These are phyloP conservation scores for Hedya salicella DNA, from an alignment of 2,888 invertebrate species.

Conservation along the genomic window DNA sequence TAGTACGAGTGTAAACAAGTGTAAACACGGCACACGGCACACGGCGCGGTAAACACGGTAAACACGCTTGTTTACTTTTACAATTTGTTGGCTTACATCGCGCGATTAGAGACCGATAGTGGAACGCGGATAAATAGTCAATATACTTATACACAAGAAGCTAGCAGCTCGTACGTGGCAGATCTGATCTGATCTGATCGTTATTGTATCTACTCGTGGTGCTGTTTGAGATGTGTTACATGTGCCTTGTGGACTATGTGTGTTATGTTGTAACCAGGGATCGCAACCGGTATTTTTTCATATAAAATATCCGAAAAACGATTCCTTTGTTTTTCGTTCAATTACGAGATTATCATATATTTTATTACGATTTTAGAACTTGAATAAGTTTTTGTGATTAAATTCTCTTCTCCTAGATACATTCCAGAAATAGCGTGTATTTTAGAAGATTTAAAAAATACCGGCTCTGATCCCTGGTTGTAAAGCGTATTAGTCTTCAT, in stretches of 20 bases:
- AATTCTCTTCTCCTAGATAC: no score
- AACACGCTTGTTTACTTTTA: slow-evolving; percentile 35
- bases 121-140: slow-evolving; percentile 15
- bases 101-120: slow-evolving; percentile 41
- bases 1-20: slow-evolving; percentile 46
- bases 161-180: neutral
- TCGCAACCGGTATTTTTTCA: no score
- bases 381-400: no score
- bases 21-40: slow-evolving; percentile 24
- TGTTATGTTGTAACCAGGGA: neutral
- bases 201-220: neutral
- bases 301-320: no score
- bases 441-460: no score
- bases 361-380: no score
- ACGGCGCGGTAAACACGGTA: slow-evolving; percentile 34
- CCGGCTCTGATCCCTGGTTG: no score
- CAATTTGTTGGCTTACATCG: slow-evolving; percentile 44
- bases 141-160: neutral
- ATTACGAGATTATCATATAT: no score
- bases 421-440: no score
- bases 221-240: neutral
- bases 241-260: neutral
- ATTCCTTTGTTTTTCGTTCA: no score
- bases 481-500: no score
- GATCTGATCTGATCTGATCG: neutral